Evolutionary conservation across 2,797 vertebrate species (phyloP).

Genomic region (Oreochromis mossambicus): DNA sequence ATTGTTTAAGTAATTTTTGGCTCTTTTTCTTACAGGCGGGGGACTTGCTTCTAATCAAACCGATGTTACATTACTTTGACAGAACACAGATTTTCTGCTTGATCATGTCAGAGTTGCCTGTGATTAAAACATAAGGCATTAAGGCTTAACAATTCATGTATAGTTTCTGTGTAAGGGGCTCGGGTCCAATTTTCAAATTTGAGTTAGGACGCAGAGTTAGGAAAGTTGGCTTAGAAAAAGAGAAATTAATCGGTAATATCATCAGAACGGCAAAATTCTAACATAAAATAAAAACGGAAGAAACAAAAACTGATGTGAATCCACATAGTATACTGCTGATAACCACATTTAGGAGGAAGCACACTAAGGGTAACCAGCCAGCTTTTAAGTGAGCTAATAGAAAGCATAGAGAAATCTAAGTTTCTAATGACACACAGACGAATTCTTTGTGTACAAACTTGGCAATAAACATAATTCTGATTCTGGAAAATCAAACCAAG

Average conservation of each 20-base stretch:
- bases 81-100: fast-evolving
- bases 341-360: not conserved
- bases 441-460: not conserved
- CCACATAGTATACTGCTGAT: not conserved
- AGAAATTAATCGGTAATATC: not conserved
- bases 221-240: not conserved
- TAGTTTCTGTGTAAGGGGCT: not conserved
- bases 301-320: not conserved
- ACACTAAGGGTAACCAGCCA: not conserved
- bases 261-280: not conserved
- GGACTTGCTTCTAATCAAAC: not conserved
- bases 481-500: not conserved
- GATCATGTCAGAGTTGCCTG: not conserved
- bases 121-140: not conserved
- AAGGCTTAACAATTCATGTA: fast-evolving
- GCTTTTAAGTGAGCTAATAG: not conserved
- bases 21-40: not conserved
- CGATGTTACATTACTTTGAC: not conserved
- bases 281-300: not conserved
- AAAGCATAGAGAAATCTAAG: not conserved
- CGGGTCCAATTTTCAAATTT: not conserved
- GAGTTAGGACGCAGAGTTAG: not conserved
- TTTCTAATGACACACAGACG: not conserved
- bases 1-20: not conserved
- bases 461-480: not conserved